Base-by-base conservation (phyloP, 23 tunicate genomes). In the Halocynthia roretzi region DNA sequence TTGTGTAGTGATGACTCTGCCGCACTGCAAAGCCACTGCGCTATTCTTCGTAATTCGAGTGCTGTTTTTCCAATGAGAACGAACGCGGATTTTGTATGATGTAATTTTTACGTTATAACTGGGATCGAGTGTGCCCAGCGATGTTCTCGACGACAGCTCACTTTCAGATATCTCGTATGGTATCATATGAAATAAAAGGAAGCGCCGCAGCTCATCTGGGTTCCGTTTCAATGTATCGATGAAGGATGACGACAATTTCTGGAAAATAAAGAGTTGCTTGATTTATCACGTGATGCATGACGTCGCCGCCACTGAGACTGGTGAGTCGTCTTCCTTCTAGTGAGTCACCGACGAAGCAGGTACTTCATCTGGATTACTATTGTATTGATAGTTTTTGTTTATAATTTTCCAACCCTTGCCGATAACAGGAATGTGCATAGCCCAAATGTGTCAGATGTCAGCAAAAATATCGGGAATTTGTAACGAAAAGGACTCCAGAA, bases 131-230 rank as follows among this genome's bases (percentile, higher is more conserved):
- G 88, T 77, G 21, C 71, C 83, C 51, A 84, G 78, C 22, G 18
- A 19, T 40, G 61, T 58, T 18, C 62, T 67, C 52, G 22, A 21
- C 40, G 50, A 62, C 48, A 84, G 53, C 7, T 71, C 79, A 9
- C 49, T 40, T 10, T 12, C 9, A 22, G 76, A 21, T 15, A 84
- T 61, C 22, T 21, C 54, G 7, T 48, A 48, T 8, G 88, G 88
- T 7, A 84, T 71, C 57, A 84, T 22, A 65, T 84, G 88, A 58
- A 76, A 84, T 77, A 68, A 77, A 6, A 84, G 58, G 53, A 84
- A 63, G 62, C 58, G 62, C 22, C 88, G 71, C 51, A 84, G 65
- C 6, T 52, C 77, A 19, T 84, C 88, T 49, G 40, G 66, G 73
- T 84, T 51, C n/a, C 66, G 60, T 11, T 66, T 53, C 54, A 82